Evolutionary conservation across 2,113 vertebrate species (phyloP), one percentile per base, ranked within the genome.

Genomic region (Trichomycterus rosablanca): DNA sequence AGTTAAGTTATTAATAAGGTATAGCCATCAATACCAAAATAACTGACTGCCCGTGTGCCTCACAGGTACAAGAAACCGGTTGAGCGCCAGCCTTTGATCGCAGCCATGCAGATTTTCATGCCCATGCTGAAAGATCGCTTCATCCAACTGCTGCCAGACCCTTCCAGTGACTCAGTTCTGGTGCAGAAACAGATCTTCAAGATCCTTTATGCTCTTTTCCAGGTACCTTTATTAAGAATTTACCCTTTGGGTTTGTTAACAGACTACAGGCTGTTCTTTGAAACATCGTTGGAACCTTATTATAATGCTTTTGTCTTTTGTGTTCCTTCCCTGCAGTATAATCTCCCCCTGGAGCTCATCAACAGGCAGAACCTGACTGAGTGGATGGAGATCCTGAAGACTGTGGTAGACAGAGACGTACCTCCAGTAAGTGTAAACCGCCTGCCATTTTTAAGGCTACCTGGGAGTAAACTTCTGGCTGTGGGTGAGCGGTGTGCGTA

Each of bases 101-200:
- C 93, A 24, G 95, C 96, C 76, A 99, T 99, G 96, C 93, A 97
- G 81, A 93, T 97, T 78, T 98, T 99, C 75, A 88, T 99, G 80
- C 95, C 96, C 51, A 91, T 97, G 88, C 76, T 99, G 76, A 97
- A 97, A 75, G 93, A 97, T 23, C 90, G 94, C 52, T 97, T 97
- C 59, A 95, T 98, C 72, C 93, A 93, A 71, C 91, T 99, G 65
- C 84, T 97, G 59, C 86, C 80, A 42, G 93, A 98, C 78, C 87
- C 89, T 19, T 97, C 93, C 71, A 91, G 90, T 59, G 93, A 98
- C 8, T 97, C 96, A 75, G 95, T 98, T 48, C 93, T 98, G 39
- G 93, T 99, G 54, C 96, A 99, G 82, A 99, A 99, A 82, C 95
- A 98, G 59, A 98, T 99, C 84, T 97, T 99, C 78, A 99, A 98